These are phyloP conservation scores for Bradypus variegatus DNA, from an alignment of 2,797 vertebrate genomes.

Conservation along the genomic window DNA sequence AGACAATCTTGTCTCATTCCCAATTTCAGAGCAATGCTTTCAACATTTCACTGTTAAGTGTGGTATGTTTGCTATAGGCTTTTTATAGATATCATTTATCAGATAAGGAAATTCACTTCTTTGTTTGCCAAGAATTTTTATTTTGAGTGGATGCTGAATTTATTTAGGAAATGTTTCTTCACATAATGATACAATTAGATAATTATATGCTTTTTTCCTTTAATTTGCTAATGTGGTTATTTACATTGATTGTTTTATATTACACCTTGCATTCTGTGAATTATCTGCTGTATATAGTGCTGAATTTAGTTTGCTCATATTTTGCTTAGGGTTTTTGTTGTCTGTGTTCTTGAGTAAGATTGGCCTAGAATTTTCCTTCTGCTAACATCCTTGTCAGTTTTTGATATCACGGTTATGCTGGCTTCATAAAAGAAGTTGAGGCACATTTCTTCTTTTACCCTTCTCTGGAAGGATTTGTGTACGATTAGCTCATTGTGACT, in stretches of 20 bases:
- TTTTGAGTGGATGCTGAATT: neutral
- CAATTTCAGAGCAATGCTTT: neutral
- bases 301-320: neutral
- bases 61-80: neutral
- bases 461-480: neutral
- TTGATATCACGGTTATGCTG: neutral
- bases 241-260: neutral
- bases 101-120: neutral
- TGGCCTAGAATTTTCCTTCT: neutral
- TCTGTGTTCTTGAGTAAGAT: neutral
- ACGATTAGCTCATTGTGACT: neutral
- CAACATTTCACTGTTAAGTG: neutral
- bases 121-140: neutral
- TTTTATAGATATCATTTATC: neutral
- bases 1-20: too few relatives aligned
- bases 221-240: neutral
- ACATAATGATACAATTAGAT: neutral
- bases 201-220: neutral
- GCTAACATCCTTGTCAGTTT: neutral
- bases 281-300: neutral
- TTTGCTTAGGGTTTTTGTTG: neutral
- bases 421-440: neutral
- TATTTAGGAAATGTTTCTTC: neutral
- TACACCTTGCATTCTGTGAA: neutral
- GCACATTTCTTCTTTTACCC: neutral